These are phyloP conservation scores for Cloeon dipterum DNA, from an alignment of 2,888 invertebrate genomes.

Conservation along the genomic window DNA sequence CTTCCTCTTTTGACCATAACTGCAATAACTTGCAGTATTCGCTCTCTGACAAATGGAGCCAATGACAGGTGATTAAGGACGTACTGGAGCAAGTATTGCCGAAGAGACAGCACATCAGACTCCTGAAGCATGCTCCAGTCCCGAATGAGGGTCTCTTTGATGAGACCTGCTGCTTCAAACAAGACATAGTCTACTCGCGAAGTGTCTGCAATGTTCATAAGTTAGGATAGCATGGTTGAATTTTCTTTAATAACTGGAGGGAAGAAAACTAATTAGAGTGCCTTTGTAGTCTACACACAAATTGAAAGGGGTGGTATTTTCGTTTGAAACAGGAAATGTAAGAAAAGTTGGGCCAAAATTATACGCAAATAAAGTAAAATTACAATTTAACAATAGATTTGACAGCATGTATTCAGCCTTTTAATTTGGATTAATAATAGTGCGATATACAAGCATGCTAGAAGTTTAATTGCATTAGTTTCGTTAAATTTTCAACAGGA, in stretches of 20 bases:
- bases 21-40: conserved; percentile 52
- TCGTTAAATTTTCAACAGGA: too few species aligned
- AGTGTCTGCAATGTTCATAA: conserved; percentile 28
- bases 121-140: conserved; percentile 60
- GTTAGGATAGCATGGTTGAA: too few species aligned
- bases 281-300: not conserved
- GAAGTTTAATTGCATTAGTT: too few species aligned
- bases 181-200: conserved; percentile 53
- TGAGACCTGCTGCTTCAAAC: conserved; percentile 65
- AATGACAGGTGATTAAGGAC: conserved; percentile 38
- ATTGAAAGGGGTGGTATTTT: not conserved
- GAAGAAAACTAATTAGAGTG: not conserved
- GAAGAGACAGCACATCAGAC: conserved; percentile 40
- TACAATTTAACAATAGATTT: too few species aligned
- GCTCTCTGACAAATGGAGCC: conserved; percentile 53
- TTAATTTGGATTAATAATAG: too few species aligned
- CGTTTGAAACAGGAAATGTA: too few species aligned
- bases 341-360: too few species aligned
- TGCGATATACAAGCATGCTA: too few species aligned
- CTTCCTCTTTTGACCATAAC: conserved; percentile 71
- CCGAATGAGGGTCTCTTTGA: conserved; percentile 58
- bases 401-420: too few species aligned
- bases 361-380: too few species aligned
- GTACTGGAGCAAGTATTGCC: conserved; percentile 59
- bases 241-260: too few species aligned